Conservation (phyloP, 2,113 vertebrate genomes). For the Catharus fuscescens region DNA sequence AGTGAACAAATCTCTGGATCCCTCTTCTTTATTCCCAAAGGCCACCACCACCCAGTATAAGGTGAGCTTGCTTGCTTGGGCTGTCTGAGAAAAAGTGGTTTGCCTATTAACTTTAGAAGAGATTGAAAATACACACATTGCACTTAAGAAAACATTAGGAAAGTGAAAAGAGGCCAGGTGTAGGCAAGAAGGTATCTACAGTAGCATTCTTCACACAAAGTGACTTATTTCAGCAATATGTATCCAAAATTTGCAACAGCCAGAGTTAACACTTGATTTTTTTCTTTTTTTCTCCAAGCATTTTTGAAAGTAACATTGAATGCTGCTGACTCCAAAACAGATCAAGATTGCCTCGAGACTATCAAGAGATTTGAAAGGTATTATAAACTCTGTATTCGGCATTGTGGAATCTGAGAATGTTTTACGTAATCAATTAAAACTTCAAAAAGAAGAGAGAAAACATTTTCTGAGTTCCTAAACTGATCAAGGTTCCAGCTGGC, state of each 20-base stretch:
- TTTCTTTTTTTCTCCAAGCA: neutral
- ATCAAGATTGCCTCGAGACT: accelerated
- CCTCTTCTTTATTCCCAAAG: neutral
- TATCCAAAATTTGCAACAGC: neutral
- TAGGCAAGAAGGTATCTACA: neutral
- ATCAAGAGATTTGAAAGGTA: neutral
- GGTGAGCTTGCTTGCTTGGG: neutral
- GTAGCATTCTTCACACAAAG: neutral
- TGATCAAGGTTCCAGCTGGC: neutral
- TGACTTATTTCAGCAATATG: neutral
- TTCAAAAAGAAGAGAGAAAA: neutral
- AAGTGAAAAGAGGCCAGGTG: neutral
- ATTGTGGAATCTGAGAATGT: neutral
- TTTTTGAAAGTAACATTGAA: neutral
- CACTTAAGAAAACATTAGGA: neutral
- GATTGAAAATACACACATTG: neutral
- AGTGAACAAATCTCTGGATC: neutral
- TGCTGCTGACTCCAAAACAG: neutral
- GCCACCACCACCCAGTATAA: neutral
- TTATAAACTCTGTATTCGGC: neutral
- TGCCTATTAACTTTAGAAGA: neutral
- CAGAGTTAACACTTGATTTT: neutral
- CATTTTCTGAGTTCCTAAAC: neutral
- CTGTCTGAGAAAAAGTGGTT: neutral
- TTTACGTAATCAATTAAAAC: slow-evolving; percentile 14